Percentiles rank a stretch among this genome's conserved stretches.
Evolutionary conservation across 37 sponge, comb jelly and placozoan species (phyloP).

Genomic region (Mnemiopsis leidyi): DNA sequence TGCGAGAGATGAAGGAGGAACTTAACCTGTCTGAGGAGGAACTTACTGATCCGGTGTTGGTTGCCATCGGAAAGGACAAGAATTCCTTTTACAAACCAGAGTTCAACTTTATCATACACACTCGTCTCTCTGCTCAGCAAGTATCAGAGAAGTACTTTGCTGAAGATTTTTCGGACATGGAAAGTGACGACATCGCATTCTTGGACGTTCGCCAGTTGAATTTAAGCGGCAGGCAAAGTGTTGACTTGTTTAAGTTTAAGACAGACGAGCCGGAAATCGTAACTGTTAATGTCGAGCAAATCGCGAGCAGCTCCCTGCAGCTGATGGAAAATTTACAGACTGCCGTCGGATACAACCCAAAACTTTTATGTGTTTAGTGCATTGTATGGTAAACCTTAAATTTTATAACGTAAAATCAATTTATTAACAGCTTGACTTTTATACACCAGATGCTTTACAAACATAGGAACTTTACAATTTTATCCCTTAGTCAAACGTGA

Average conservation of each 20-base stretch:
- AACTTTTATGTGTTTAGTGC: neutral
- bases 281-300: neutral
- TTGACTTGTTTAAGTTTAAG: neutral
- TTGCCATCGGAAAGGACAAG: neutral
- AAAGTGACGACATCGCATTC: slow-evolving; percentile 13
- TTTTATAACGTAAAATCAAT: neutral
- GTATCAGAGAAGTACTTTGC: neutral
- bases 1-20: slow-evolving; percentile 56
- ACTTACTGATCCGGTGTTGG: neutral
- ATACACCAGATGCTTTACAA: no score
- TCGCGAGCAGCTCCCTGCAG: neutral
- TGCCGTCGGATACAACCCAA: neutral
- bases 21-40: slow-evolving; percentile 24
- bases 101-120: neutral
- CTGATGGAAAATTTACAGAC: neutral
- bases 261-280: neutral
- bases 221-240: neutral
- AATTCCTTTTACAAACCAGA: neutral
- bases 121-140: neutral
- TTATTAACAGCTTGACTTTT: neutral
- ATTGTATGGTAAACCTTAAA: neutral
- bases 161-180: slow-evolving; percentile 31
- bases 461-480: no score
- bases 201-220: neutral
- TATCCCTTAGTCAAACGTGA: neutral